Base-by-base conservation (phyloP, 2,113 vertebrate genomes). In the Xiphophorus couchianus region DNA sequence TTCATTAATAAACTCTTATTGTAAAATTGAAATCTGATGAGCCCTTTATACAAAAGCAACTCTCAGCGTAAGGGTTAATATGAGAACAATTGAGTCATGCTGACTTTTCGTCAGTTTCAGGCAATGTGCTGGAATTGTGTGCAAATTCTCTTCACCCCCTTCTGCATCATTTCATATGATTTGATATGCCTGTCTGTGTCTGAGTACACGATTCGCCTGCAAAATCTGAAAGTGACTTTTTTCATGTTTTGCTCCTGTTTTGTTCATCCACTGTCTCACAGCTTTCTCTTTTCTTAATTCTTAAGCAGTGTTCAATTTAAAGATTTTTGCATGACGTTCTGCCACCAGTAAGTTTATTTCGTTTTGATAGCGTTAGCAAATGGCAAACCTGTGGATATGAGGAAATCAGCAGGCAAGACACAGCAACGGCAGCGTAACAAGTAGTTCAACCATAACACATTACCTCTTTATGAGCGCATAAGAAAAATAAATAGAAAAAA, bases 391-490 rank as follows among this genome's bases (percentile, higher is more conserved):
- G 83, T 76, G 27, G 30, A 84, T 67, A 79, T 54, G 64, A 54
- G 67, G 70, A 22, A 86, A 72, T 80, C 27, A 61, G 71, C 75
- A 76, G 90, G 81, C 80, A 80, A 83, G 81, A 78, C 69, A 77
- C 80, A 80, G 87, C 76, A 62, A 71, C 84, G 87, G 87, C 86
- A 88, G 88, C 83, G 84, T 89, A 90, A 90, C 81, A 51, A 74
- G 62, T 69, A 76, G 81, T 70, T 73, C 65, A 66, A 85, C 90
- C 82, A 82, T 79, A 78, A 74, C 74, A 73, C 83, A 69, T 86
- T 77, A 85, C 86, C 78, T 65, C 37, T 71, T 72, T n/a, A 31
- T 63, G 63, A 58, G 66, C 58, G 30, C 67, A 73, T 44, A 33
- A 42, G 64, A 39, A 27, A 25, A 15, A 15, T 8, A 5, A 27